Conservation (phyloP, 2,113 vertebrate species). For the Uria lomvia region DNA sequence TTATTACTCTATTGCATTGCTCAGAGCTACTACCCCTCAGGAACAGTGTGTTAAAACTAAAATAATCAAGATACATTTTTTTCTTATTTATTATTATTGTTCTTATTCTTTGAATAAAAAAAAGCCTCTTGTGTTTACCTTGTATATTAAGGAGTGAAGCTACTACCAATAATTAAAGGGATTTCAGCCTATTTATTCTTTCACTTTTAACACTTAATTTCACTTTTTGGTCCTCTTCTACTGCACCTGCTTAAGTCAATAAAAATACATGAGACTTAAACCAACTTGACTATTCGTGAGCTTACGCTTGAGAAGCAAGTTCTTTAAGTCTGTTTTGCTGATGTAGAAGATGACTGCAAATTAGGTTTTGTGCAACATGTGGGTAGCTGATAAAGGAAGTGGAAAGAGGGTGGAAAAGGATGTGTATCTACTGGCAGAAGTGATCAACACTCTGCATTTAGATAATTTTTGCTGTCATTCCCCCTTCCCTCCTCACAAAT, state of each 20-base stretch:
- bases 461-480: not conserved
- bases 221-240: not conserved
- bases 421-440: not conserved
- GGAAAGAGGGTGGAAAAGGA: not conserved
- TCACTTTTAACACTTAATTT: not conserved
- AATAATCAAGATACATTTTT: not conserved
- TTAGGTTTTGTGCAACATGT: not conserved
- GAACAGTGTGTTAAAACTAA: not conserved
- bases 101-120: not conserved
- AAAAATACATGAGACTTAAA: not conserved
- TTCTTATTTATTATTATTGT: not conserved
- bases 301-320: not conserved
- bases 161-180: not conserved
- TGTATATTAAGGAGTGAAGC: not conserved
- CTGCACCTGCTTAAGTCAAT: not conserved
- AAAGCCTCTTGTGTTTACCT: not conserved
- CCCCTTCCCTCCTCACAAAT: not conserved
- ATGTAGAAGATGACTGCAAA: not conserved
- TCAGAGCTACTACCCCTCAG: not conserved
- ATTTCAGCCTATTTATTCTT: not conserved
- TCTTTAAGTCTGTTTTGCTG: not conserved
- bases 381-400: not conserved
- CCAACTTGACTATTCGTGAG: not conserved
- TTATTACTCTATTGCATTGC: not conserved
- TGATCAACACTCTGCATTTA: not conserved